phyloP scores from a whole-genome alignment of 2,888 invertebrate species.

The Seira ritae region DNA sequence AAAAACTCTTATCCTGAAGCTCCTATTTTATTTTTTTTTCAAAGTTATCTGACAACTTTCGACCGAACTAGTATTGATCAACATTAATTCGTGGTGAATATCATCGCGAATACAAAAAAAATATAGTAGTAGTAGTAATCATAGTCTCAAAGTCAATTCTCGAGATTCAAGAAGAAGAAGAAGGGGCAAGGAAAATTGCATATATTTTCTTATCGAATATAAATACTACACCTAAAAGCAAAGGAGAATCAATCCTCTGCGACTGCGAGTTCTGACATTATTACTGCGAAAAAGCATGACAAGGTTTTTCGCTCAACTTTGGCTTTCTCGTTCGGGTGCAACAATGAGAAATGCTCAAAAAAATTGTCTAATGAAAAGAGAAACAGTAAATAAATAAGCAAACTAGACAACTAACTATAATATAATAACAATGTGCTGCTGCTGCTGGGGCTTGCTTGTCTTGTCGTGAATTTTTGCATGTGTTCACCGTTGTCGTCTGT shows the following conservation, averaged over 20 bases:
- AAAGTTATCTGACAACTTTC: conserved; percentile 64
- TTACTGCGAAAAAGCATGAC: not conserved
- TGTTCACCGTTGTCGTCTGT: not conserved
- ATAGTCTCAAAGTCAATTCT: no score
- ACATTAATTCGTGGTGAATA: not conserved
- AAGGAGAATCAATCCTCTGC: no score
- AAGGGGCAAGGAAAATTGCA: no score
- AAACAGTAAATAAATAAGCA: not conserved
- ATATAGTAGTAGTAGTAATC: conserved; percentile 35
- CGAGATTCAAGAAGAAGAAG: no score
- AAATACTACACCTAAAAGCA: no score
- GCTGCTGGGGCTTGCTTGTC: not conserved
- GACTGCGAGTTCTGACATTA: no score
- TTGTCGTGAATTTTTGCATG: not conserved
- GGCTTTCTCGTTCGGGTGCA: not conserved
- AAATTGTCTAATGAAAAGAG: not conserved
- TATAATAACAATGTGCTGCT: not conserved
- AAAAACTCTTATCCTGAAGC: not conserved
- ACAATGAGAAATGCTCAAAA: not conserved
- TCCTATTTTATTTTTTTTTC: no score
- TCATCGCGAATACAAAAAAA: conserved; percentile 44
- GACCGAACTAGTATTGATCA: conserved; percentile 61
- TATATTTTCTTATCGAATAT: no score
- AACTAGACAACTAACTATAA: no score
- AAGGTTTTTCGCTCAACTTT: not conserved